phyloP scores from a whole-genome alignment of 92 coral and sea anemone species.

The Zoanthus sansibaricus region DNA sequence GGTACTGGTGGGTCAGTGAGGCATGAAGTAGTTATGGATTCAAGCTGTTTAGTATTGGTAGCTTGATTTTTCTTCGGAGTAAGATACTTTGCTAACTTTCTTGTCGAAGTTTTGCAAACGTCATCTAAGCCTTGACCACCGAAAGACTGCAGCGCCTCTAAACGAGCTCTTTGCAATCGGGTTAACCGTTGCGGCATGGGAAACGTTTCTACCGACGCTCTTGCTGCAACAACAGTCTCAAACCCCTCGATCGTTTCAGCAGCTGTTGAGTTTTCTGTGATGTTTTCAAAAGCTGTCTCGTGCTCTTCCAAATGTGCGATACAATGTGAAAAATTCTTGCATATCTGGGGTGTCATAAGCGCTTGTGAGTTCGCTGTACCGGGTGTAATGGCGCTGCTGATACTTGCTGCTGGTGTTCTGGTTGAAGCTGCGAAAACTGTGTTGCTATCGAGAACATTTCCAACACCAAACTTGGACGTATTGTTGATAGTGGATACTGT shows the following conservation, averaged over 20 bases:
- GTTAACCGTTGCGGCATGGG: constrained; percentile 44
- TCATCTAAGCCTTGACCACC: constrained; percentile 75
- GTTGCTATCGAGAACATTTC: background rate
- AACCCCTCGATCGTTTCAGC: background rate
- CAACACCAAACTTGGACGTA: background rate
- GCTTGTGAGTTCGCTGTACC: background rate
- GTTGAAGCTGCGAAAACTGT: background rate
- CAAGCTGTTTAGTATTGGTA: constrained; percentile 53
- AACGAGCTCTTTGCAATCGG: constrained; percentile 74
- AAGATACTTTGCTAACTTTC: constrained; percentile 83
- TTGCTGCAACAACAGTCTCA: background rate
- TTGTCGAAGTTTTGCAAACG: constrained; percentile 72
- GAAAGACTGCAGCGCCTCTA: constrained; percentile 83
- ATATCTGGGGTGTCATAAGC: background rate
- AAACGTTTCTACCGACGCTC: background rate
- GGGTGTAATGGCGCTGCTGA: background rate
- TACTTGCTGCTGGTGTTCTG: background rate
- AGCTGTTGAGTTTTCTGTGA: background rate
- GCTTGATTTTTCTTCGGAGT: constrained; percentile 71
- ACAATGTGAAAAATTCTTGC: background rate
- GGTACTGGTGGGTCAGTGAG: constrained; percentile 41
- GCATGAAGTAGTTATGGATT: constrained; percentile 46
- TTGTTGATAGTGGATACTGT: background rate
- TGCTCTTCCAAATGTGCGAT: background rate
- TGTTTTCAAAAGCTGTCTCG: background rate